A percentile compares a stretch with the other conserved stretches of the same genome.
phyloP scores from a whole-genome alignment of 2,113 vertebrate genomes.

The Camelus dromedarius region DNA sequence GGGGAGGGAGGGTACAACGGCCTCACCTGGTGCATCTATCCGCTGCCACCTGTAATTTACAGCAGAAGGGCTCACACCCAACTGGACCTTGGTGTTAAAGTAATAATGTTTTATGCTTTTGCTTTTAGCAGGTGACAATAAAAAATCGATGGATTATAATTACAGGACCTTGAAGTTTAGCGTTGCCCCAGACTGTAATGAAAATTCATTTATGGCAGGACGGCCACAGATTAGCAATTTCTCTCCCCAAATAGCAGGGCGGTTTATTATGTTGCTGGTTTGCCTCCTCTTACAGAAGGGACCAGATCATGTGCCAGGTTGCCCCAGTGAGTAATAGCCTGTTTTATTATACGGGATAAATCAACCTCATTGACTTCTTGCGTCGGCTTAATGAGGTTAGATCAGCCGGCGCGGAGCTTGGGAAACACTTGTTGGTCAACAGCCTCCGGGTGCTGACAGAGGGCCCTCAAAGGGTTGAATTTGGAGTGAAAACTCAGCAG shows the following conservation, averaged over 20 bases:
- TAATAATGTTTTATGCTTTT: slow-evolving; percentile 74
- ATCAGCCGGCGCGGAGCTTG: slow-evolving; percentile 53
- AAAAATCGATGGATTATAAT: slow-evolving; percentile 72
- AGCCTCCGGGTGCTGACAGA: slow-evolving; percentile 4
- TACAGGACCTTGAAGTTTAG: slow-evolving; percentile 63
- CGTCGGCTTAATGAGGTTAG: slow-evolving; percentile 79
- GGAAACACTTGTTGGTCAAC: slow-evolving; percentile 63
- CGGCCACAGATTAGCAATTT: slow-evolving; percentile 73
- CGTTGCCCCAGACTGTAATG: slow-evolving; percentile 14
- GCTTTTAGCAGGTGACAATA: slow-evolving; percentile 81
- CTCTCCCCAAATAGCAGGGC: slow-evolving; percentile 71
- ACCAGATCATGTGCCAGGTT: slow-evolving; percentile 48
- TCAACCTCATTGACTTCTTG: slow-evolving; percentile 71
- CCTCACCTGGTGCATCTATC: neutral
- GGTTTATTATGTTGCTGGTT: slow-evolving; percentile 73
- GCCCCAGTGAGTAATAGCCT: slow-evolving; percentile 83
- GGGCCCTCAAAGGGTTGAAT: neutral
- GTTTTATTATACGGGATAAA: slow-evolving; percentile 83
- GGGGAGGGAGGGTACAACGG: neutral
- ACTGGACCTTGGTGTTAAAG: slow-evolving; percentile 38
- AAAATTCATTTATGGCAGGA: slow-evolving; percentile 69
- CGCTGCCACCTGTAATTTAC: slow-evolving; percentile 22
- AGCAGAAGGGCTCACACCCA: neutral
- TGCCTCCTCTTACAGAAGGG: slow-evolving; percentile 77
- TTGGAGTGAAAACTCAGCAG: neutral